Evolutionary conservation across 2,797 vertebrate species (phyloP), one percentile per base, ranked within the genome.

Genomic region (Lacerta bilineata): DNA sequence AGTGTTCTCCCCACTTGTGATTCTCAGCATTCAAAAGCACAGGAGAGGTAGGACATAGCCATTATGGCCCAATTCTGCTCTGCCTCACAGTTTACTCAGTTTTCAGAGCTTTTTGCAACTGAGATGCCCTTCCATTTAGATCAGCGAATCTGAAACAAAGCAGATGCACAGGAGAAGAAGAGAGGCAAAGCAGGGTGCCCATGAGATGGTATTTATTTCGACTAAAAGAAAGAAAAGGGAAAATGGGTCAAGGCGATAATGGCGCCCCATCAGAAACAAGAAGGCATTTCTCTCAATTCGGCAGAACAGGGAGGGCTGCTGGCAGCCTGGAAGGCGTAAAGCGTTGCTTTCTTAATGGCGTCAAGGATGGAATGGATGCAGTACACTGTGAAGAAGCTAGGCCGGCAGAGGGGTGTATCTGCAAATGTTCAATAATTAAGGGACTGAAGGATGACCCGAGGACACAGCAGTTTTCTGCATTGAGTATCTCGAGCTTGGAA

Each of bases 361-460:
- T 78, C 85, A 90, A 91, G 88, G 88, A 93, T 1, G 4, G 55
- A 85, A 92, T 87, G 36, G 91, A 94, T 64, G 79, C 76, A 84
- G 87, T 55, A 90, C 68, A 68, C 85, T 90, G 75, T 18, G 78
- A 94, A 89, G 88, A 90, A 94, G 81, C 68, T 91, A 89, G 90
- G 87, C 87, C 86, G 64, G 86, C 71, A 90, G 75, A 10, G 0
- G 64, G 46, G 23, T 84, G 3, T 83, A 87, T 90, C 90, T 90
- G 89, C 87, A 89, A 82, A 77, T n/a, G 87, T 43, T 94, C 89
- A 94, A 93, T 92, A 95, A 95, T 94, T 94, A 91, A 94, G 95
- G 79, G 91, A 77, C 71, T 86, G 74, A 46, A 92, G 64, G 88
- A 93, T 83, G 91, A 93, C 90, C 86, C 86, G 91, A 90, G 87